Evolutionary conservation across 1,140 invertebrate species (phyloP).

Genomic region (Saccostrea glomerata): DNA sequence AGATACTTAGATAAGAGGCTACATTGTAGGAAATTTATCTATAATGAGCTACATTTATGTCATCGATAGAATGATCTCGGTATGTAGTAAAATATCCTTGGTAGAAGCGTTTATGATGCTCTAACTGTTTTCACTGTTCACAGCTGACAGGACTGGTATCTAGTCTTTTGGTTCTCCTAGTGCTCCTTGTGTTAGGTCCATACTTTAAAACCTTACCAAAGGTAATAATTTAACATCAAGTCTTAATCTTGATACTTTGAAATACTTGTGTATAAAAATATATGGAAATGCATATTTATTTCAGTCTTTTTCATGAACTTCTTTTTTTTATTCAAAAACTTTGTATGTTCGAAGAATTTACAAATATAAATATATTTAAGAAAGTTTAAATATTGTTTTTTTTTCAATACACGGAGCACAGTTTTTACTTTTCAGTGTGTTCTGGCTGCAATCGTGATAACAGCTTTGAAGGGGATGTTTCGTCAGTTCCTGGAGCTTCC

Average conservation of each 20-base stretch:
- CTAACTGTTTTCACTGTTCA: constrained; percentile 39
- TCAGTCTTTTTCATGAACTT: too few relatives aligned
- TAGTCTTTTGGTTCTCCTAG: constrained; percentile 78
- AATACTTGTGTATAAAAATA: too few relatives aligned
- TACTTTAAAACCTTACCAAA: constrained; percentile 77
- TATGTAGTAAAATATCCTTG: too few relatives aligned
- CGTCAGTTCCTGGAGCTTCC: constrained; percentile 87
- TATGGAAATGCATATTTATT: too few relatives aligned
- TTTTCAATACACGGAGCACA: not conserved
- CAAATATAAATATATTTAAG: too few relatives aligned
- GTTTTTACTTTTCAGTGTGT: constrained; percentile 83
- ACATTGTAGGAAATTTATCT: too few relatives aligned
- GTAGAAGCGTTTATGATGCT: not conserved
- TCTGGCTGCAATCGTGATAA: constrained; percentile 92
- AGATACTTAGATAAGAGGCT: too few relatives aligned
- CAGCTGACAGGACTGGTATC: constrained; percentile 80
- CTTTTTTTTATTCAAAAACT: too few relatives aligned
- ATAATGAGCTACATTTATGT: too few relatives aligned
- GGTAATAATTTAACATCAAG: constrained; percentile 61
- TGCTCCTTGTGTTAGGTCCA: constrained; percentile 79
- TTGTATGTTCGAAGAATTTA: too few relatives aligned
- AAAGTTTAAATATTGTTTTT: not conserved
- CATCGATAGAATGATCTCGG: too few relatives aligned
- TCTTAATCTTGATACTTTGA: too few relatives aligned
- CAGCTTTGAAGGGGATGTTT: constrained; percentile 94